phyloP scores from a whole-genome alignment of 2,113 vertebrate genomes.

The Morone saxatilis region DNA sequence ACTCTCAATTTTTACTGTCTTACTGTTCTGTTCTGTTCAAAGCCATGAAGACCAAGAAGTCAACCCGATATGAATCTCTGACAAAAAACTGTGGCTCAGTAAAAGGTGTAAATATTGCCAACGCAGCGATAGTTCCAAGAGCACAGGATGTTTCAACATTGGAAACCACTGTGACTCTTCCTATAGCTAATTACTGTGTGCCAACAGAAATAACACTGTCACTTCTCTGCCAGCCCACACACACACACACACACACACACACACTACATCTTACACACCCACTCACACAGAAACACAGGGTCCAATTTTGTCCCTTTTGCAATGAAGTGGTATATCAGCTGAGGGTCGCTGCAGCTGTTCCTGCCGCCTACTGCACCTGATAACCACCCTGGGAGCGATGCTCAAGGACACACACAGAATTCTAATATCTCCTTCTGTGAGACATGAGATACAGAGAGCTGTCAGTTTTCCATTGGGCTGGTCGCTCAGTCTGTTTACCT shows the following conservation, averaged over 20 bases:
- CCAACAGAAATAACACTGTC: slow-evolving; percentile 50
- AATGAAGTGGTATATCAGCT: slow-evolving; percentile 57
- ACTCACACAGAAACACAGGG: slow-evolving; percentile 21
- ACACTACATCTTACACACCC: slow-evolving; percentile 20
- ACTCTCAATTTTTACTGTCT: not conserved
- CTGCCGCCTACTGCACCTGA: slow-evolving; percentile 62
- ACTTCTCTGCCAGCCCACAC: slow-evolving; percentile 19
- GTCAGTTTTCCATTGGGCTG: slow-evolving; percentile 36
- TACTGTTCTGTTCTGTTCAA: not conserved
- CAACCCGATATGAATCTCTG: not conserved
- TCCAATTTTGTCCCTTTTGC: slow-evolving; percentile 47
- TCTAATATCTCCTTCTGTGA: slow-evolving; percentile 36
- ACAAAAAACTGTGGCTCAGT: not conserved
- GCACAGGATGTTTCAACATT: slow-evolving; percentile 32
- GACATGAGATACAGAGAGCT: slow-evolving; percentile 56
- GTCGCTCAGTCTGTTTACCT: slow-evolving; percentile 31
- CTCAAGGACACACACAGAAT: slow-evolving; percentile 26
- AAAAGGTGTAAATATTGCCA: slow-evolving; percentile 22
- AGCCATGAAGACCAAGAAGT: not conserved
- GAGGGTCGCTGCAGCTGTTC: slow-evolving; percentile 51
- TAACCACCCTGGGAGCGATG: slow-evolving; percentile 64
- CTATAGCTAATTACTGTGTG: slow-evolving; percentile 42
- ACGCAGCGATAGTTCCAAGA: slow-evolving; percentile 36
- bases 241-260: slow-evolving; percentile 27
- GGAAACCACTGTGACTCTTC: slow-evolving; percentile 33